Base-by-base conservation (phyloP, 2,113 vertebrate species). In the Oostethus manadensis region DNA sequence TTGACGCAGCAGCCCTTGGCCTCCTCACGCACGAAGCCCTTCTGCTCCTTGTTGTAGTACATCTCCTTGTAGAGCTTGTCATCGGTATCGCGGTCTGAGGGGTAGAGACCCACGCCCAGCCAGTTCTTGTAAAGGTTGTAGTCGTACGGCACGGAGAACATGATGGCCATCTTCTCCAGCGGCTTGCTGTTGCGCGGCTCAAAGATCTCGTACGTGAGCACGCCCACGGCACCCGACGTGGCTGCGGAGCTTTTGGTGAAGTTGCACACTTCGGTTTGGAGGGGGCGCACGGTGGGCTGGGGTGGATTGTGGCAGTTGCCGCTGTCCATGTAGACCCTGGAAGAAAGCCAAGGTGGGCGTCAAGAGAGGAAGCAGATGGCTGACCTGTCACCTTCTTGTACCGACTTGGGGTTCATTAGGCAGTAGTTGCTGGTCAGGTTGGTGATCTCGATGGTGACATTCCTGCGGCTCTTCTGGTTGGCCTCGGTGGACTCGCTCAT, bases 81-180 rank as follows among this genome's bases (percentile, higher is more conserved):
- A 15, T 89, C 18, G 55, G 70, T 77, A 29, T 71, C 70, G 6
- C 56, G 74, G 14, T 13, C 50, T n/a, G 16, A 17, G 0, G 6
- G 0, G 61, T 53, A 84, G 56, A 90, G 51, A 1, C 71, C 88
- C 18, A 86, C 2, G 0, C 18, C 86, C 0, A 77, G 8, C 80
- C 81, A 82, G 78, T 87, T 90, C 55, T 88, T 68, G 70, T 85
- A 87, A 21, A 74, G 0, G 70, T 60, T 81, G 42, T 77, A 46
- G 67, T 88, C 78, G 56, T 68, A 85, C 0, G 88, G 89, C 63
- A 89, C 83, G 0, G 84, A 84, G 71, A 88, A 90, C 87, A 89
- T 88, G 15, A 90, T 67, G 2, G 82, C 83, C 0, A 89, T 0
- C 0, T 3, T 81, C 56, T 87, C 77, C 0, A 2, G 23, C 13